Conservation (phyloP, 2,888 invertebrate genomes). For the Caradrina kadenii region DNA sequence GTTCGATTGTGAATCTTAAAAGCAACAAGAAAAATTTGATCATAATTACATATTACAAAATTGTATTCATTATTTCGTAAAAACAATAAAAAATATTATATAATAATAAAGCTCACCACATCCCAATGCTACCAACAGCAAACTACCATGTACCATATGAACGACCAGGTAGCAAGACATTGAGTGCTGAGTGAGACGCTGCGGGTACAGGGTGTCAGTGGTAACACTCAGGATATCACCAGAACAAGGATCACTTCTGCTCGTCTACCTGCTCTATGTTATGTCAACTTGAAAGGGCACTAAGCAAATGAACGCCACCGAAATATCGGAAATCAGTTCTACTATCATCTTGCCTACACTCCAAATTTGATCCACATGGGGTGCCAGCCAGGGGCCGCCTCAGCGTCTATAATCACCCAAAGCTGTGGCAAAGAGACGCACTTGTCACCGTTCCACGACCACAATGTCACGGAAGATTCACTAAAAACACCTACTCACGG, state of each 20-base stretch:
- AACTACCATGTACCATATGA: conserved; percentile 74
- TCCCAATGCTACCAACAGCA: conserved; percentile 76
- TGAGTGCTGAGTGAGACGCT: conserved; percentile 67
- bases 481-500: conserved; percentile 87
- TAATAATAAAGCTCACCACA: conserved; percentile 79
- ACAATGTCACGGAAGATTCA: conserved; percentile 85
- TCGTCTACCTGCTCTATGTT: conserved; percentile 71
- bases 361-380: conserved; percentile 77
- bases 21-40: conserved; percentile 74
- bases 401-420: conserved; percentile 84
- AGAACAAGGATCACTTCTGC: conserved; percentile 76
- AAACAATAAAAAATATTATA: conserved; percentile 79
- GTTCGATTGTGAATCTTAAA: conserved; percentile 76
- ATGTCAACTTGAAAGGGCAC: conserved; percentile 85
- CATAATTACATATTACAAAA: conserved; percentile 71
- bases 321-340: conserved; percentile 86
- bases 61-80: conserved; percentile 72
- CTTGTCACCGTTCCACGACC: conserved; percentile 80
- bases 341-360: conserved; percentile 81
- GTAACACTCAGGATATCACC: conserved; percentile 79
- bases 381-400: conserved; percentile 77
- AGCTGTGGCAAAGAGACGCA: conserved; percentile 77
- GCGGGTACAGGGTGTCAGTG: conserved; percentile 56
- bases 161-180: conserved; percentile 71
- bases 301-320: conserved; percentile 89